Base-by-base conservation (phyloP, 2,113 vertebrate genomes). In the Aspiorhynchus laticeps region DNA sequence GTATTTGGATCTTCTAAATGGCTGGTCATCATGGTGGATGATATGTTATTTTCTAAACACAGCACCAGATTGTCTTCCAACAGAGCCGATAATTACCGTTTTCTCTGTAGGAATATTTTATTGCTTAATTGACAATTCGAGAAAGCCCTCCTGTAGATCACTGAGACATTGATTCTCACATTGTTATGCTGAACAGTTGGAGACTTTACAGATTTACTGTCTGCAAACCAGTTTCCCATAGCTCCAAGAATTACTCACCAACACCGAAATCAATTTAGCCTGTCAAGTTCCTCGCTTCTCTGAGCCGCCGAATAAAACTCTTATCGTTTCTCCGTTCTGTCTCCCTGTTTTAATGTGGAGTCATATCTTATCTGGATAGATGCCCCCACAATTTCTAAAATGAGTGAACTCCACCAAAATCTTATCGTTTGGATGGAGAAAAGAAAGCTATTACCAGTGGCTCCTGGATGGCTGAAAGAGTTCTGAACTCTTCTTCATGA, bases 161-260 rank as follows among this genome's bases (percentile, higher is more conserved):
- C 79, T 28, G n/a, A 9, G 56, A 63, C 56, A 81, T 81, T 19
- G 79, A 43, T 63, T 65, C 43, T 69, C 43, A 48, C 63, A 46
- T 83, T 51, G 26, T 33, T 69, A 81, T 43, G 26, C 19, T 51
- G 41, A 83, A 46, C 80, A 67, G n/a, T 82, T 46, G 36, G 14
- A 82, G 19, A 24, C 63, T 69, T 69, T 69, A 51, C 63, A 69
- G 80, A 83, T 83, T 82, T 14, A 31, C 38, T 67, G 56, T 81
- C 56, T 26, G 38, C 80, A 48, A n/a, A 63, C 56, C 53, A 80
- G 56, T 63, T 80, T 80, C 36, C 36, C 56, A 80, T 80, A 38
- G 79, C 79, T 28, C 33, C 8, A 0, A 46, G 24, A 82, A 46
- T 82, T 82, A 69, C 80, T 48, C 80, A 67, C 61, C 80, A 28